These are phyloP conservation scores for Magallana angulata DNA, from an alignment of 1,140 invertebrate species.

Conservation along the genomic window DNA sequence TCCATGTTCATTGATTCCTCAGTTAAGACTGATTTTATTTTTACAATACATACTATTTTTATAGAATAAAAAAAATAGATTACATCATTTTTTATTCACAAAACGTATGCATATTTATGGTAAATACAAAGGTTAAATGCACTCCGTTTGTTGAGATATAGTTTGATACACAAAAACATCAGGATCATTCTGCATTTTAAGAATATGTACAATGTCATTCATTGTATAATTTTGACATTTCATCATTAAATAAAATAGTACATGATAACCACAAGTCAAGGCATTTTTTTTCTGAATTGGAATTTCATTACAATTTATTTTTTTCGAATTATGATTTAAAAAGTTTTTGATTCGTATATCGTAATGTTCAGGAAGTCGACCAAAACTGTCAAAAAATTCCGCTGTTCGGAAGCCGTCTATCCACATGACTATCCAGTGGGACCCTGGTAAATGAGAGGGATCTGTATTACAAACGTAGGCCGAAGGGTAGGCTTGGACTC, in stretches of 20 bases:
- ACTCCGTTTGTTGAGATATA: neutral
- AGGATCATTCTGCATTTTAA: neutral
- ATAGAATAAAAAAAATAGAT: too few relatives aligned
- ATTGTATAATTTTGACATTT: neutral
- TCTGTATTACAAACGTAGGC: too few relatives aligned
- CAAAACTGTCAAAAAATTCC: too few relatives aligned
- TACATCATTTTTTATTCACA: too few relatives aligned
- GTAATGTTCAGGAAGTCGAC: neutral
- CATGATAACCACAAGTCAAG: slow-evolving; percentile 29
- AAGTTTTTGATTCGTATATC: neutral
- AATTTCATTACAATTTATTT: neutral
- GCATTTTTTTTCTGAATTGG: slow-evolving; percentile 17
- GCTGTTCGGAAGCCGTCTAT: too few relatives aligned
- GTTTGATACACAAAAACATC: neutral
- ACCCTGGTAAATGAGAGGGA: too few relatives aligned
- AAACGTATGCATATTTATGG: too few relatives aligned
- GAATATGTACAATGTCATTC: slow-evolving; percentile 10
- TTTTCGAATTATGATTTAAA: neutral
- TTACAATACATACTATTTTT: too few relatives aligned
- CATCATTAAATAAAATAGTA: slow-evolving; percentile 14
- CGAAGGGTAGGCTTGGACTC: too few relatives aligned
- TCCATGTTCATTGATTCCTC: too few relatives aligned
- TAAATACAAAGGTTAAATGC: neutral
- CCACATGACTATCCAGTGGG: too few relatives aligned
- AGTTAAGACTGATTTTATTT: too few relatives aligned